These are phyloP conservation scores for Cepaea hortensis DNA, from an alignment of 2,888 invertebrate genomes.

Conservation along the genomic window DNA sequence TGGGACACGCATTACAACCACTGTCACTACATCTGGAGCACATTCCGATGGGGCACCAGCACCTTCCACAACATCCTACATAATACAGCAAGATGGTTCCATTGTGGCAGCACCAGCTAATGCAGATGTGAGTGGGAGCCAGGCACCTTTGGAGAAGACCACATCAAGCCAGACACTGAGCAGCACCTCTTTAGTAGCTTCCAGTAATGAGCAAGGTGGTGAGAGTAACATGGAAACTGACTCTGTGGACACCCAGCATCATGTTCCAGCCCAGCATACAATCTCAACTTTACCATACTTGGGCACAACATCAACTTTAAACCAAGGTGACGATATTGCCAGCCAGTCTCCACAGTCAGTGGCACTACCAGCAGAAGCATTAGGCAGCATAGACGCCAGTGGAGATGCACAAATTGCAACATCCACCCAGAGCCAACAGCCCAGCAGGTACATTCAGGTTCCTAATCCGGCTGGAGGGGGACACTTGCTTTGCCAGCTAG, in stretches of 20 bases:
- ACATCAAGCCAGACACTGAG: background rate
- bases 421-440: background rate
- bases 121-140: background rate
- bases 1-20: slow-evolving; percentile 35
- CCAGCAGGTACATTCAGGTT: slow-evolving; percentile 37
- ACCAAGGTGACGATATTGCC: background rate
- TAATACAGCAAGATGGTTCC: slow-evolving; percentile 38
- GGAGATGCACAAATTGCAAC: background rate
- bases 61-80: slow-evolving; percentile 28
- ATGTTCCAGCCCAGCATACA: background rate
- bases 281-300: slow-evolving; percentile 25
- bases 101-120: slow-evolving; percentile 1
- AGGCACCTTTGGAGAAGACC: background rate
- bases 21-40: slow-evolving; percentile 26
- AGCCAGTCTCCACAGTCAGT: slow-evolving; percentile 19
- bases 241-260: background rate
- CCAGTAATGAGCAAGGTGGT: slow-evolving; percentile 5
- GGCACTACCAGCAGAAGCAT: background rate
- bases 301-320: background rate
- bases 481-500: slow-evolving; percentile 33
- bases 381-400: background rate
- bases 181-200: background rate
- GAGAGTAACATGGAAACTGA: background rate
- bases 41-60: background rate
- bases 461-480: slow-evolving; percentile 38